Evolutionary conservation across 2,888 invertebrate genomes (phyloP), one percentile per base, ranked within the genome.

Genomic region (Sminthurinus aureus): DNA sequence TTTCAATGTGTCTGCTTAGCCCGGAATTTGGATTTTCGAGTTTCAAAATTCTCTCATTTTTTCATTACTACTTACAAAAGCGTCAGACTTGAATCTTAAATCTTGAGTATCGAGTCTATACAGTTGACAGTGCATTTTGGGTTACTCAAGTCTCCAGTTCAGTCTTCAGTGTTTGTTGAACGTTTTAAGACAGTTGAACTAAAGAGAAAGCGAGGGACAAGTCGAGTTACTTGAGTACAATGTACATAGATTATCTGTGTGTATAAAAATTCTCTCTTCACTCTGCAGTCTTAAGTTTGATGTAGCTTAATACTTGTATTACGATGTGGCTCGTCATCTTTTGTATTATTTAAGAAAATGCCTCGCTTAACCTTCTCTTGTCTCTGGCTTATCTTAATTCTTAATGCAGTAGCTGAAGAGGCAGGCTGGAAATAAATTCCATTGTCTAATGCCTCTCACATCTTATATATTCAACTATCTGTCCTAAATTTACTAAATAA

Each of bases 321-420:
- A n/a, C n/a, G n/a, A n/a, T n/a, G n/a, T n/a, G n/a, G n/a, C 38
- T 38, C 38, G 38, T 38, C 38, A 38, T 38, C 38, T 38, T 38
- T 38, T 38, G 38, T 38, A 38, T 38, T 24, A n/a, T 69, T n/a
- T 20, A 69, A 69, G 22, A n/a, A 20, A 69, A 8, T 20, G 38
- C 75, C 75, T 78, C 24, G 9, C 12, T 15, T n/a, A 9, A 13
- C 3, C 38, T 74, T 13, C 3, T 4, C 20, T 74, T 67, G n/a
- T 38, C 20, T 69, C 58, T 12, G 13, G 73, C 80, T 81, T 73
- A 81, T 81, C 80, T 81, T 73, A 81, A 81, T 51, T 81, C 80
- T 81, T 73, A 81, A 81, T 51, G 79, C 79, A 79, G 80, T 50
- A 81, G 80, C 80, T 81, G 80, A 73, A 26, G 26, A 74, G 58